These are phyloP conservation scores for Chaetops frenatus DNA, from an alignment of 2,113 vertebrate species.

Conservation along the genomic window DNA sequence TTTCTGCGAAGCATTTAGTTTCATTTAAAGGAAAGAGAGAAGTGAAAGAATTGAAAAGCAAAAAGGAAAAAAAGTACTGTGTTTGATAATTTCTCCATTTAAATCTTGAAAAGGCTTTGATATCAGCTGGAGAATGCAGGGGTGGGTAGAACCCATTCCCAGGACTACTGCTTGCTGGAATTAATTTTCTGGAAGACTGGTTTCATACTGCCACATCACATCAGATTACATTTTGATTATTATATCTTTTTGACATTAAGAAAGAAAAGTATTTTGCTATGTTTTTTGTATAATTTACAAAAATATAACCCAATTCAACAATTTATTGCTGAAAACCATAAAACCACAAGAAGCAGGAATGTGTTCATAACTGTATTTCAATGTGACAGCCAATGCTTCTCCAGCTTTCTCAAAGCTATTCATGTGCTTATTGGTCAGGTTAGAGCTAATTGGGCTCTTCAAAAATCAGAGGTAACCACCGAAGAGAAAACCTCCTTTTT, in stretches of 20 bases:
- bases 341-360: constrained; percentile 15
- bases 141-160: not conserved
- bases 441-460: not conserved
- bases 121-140: not conserved
- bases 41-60: not conserved
- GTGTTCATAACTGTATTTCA: not conserved
- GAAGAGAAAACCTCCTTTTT: not conserved
- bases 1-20: not conserved
- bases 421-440: not conserved
- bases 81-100: not conserved
- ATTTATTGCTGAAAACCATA: not conserved
- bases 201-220: not conserved
- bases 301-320: not conserved
- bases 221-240: constrained; percentile 20
- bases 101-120: not conserved
- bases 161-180: constrained; percentile 21
- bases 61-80: not conserved
- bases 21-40: not conserved
- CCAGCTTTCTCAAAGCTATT: not conserved
- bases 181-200: constrained; percentile 29
- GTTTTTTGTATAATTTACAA: not conserved
- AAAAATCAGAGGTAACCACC: not conserved
- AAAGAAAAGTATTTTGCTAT: not conserved
- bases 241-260: not conserved
- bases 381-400: not conserved